phyloP scores from a whole-genome alignment of 2,888 invertebrate genomes.

The Amphimallon solstitiale region DNA sequence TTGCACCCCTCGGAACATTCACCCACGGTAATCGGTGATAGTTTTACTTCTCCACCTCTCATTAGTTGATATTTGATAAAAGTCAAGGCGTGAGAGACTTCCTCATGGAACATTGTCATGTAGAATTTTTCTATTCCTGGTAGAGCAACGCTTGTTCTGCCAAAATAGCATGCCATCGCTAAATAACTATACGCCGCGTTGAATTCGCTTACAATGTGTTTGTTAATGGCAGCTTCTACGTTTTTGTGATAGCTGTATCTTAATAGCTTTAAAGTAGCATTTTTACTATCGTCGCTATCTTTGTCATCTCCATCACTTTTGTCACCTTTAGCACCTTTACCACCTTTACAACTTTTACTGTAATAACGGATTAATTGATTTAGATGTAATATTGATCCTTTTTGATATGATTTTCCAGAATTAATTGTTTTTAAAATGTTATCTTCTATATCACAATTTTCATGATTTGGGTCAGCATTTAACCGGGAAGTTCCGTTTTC shows the following conservation, averaged over 20 bases:
- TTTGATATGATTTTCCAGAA: too few species aligned
- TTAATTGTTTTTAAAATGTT: too few species aligned
- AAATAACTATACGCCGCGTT: conserved; percentile 71
- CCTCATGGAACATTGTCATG: conserved; percentile 65
- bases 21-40: conserved; percentile 55
- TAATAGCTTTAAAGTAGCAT: too few species aligned
- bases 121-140: conserved; percentile 63
- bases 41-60: conserved; percentile 62
- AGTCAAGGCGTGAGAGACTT: conserved; percentile 62
- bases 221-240: conserved; percentile 65
- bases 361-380: too few species aligned
- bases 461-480: too few species aligned
- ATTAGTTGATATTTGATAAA: conserved; percentile 64
- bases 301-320: too few species aligned
- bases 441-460: too few species aligned
- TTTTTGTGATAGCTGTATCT: conserved; percentile 60
- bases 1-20: conserved; percentile 60
- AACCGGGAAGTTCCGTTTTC: too few species aligned
- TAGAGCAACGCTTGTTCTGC: conserved; percentile 63
- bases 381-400: too few species aligned
- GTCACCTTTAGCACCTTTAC: too few species aligned
- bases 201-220: conserved; percentile 69
- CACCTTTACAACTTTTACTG: too few species aligned
- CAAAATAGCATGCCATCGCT: conserved; percentile 69
- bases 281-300: too few species aligned